Percentiles rank a stretch among this genome's conserved stretches.
phyloP scores from a whole-genome alignment of 2,113 vertebrate species.

The Panurus biarmicus region DNA sequence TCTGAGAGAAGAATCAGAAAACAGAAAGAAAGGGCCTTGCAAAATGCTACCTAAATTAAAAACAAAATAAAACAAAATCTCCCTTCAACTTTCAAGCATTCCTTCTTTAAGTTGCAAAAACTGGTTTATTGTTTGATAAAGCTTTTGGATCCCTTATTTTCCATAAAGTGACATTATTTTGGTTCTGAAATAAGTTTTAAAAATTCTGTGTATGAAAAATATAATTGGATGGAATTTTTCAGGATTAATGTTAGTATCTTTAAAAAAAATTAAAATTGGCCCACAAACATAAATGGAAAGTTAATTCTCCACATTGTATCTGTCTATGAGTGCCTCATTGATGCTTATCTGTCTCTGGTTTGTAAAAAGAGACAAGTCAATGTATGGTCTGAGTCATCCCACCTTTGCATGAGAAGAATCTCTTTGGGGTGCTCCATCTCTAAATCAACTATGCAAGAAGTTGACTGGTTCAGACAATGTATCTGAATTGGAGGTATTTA shows the following conservation, averaged over 20 bases:
- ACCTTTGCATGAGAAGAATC: background rate
- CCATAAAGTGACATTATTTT: background rate
- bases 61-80: background rate
- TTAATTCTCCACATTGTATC: background rate
- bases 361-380: background rate
- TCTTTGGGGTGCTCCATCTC: background rate
- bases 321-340: background rate
- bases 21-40: background rate
- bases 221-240: background rate
- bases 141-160: background rate
- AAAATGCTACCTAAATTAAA: background rate
- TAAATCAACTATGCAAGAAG: background rate
- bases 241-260: background rate
- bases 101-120: background rate
- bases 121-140: background rate
- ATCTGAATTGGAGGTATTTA: background rate
- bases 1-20: conserved; percentile 20
- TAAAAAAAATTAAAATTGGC: background rate
- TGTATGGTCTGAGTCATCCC: background rate
- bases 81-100: background rate
- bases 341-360: background rate
- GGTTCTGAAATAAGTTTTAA: background rate
- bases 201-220: background rate
- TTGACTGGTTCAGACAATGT: background rate
- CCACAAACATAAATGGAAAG: background rate